phyloP scores from a whole-genome alignment of 1,140 invertebrate species.

The Rhyzopertha dominica region DNA sequence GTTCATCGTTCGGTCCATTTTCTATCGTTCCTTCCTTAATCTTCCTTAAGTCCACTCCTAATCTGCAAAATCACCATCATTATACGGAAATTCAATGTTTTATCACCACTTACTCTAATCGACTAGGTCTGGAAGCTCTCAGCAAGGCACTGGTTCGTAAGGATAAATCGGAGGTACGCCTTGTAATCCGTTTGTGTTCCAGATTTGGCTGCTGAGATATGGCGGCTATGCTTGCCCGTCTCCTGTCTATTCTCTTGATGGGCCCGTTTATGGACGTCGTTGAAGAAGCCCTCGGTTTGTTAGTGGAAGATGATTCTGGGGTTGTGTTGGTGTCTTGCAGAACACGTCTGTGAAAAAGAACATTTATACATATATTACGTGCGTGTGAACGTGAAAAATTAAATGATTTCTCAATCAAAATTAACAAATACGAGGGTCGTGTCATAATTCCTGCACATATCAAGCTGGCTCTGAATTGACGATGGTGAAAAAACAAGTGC shows the following conservation, averaged over 20 bases:
- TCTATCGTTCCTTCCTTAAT: conserved; percentile 38
- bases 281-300: conserved; percentile 5
- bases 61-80: conserved; percentile 24
- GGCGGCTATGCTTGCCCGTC: conserved; percentile 41
- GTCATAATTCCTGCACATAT: too few relatives aligned
- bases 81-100: not conserved
- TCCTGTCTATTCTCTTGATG: conserved; percentile 20
- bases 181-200: conserved; percentile 26
- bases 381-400: not conserved
- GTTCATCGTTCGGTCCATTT: conserved; percentile 2
- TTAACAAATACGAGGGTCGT: too few relatives aligned
- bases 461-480: too few relatives aligned
- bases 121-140: conserved; percentile 29
- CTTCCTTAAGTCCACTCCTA: conserved; percentile 39
- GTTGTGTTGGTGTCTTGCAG: conserved; percentile 33
- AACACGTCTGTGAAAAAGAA: conserved; percentile 29
- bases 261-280: not conserved
- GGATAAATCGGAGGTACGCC: conserved; percentile 35
- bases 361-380: not conserved
- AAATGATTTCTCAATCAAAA: too few relatives aligned
- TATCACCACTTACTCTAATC: conserved; percentile 38
- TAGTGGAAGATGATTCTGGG: conserved; percentile 11
- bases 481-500: too few relatives aligned
- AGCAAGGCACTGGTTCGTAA: conserved; percentile 27
- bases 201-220: conserved; percentile 23